These are phyloP conservation scores for Tupaia chinensis DNA, from an alignment of 2,113 vertebrate genomes.

Conservation along the genomic window DNA sequence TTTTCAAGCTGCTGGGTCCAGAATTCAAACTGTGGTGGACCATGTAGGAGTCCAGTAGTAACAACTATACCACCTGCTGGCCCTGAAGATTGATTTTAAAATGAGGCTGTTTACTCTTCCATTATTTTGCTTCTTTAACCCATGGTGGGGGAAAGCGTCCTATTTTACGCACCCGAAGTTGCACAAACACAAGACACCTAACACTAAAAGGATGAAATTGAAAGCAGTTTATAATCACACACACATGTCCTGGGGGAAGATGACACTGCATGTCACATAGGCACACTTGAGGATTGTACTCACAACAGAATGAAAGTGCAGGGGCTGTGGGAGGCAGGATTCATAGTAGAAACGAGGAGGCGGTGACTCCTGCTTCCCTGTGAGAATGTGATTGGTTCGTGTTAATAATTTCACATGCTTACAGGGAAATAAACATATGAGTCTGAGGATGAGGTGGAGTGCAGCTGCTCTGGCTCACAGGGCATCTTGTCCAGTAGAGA, in stretches of 20 bases:
- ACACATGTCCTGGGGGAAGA: too few relatives aligned
- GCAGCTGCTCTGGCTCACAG: not conserved
- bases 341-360: not conserved
- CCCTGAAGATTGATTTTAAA: not conserved
- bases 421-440: not conserved
- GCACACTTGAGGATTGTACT: not conserved
- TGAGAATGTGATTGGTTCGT: not conserved
- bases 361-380: accelerated
- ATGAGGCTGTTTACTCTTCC: not conserved
- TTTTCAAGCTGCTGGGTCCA: too few relatives aligned
- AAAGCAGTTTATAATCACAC: not conserved
- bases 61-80: too few relatives aligned
- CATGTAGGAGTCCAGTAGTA: too few relatives aligned
- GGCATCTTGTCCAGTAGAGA: too few relatives aligned
- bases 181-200: not conserved
- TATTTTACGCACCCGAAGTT: not conserved
- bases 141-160: not conserved
- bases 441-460: too few relatives aligned
- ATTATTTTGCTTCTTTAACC: not conserved
- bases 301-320: not conserved
- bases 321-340: not conserved
- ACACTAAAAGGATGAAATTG: not conserved
- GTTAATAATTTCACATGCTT: not conserved
- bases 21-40: too few relatives aligned
- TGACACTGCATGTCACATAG: accelerated